A percentile compares a stretch with the other conserved stretches of the same genome.
phyloP scores from a whole-genome alignment of 2,113 vertebrate genomes.

The Gadus macrocephalus region DNA sequence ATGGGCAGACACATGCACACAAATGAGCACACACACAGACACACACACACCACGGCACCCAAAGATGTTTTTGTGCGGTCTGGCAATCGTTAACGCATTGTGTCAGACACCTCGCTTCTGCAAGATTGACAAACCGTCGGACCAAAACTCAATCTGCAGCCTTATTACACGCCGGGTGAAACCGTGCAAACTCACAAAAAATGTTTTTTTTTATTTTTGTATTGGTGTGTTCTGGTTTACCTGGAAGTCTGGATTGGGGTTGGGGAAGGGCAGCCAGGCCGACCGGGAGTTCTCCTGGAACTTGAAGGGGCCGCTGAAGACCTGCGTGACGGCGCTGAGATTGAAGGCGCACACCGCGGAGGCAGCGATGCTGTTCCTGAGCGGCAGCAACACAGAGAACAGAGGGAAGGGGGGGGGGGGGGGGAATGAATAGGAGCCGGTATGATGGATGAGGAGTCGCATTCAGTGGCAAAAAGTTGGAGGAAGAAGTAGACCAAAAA shows the following conservation, averaged over 20 bases:
- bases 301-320: conserved; percentile 94
- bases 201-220: no score
- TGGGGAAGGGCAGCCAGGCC: conserved; percentile 93
- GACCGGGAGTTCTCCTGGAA: conserved; percentile 95
- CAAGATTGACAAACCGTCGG: not conserved
- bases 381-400: conserved; percentile 25
- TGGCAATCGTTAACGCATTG: conserved; percentile 14
- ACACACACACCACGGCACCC: not conserved
- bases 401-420: not conserved
- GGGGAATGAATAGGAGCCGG: not conserved
- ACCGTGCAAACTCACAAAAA: no score
- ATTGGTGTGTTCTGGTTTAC: conserved; percentile 58
- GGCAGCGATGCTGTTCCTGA: conserved; percentile 93
- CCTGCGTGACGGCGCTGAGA: conserved; percentile 87
- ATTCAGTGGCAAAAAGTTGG: conserved; percentile 16
- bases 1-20: not conserved
- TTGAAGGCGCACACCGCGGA: conserved; percentile 97
- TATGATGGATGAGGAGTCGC: conserved; percentile 12
- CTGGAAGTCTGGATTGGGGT: conserved; percentile 97
- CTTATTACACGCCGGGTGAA: no score
- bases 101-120: not conserved
- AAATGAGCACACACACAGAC: conserved; percentile 26
- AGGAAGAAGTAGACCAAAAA: conserved; percentile 7
- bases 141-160: no score
- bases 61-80: not conserved